Conservation (phyloP, 2,888 invertebrate genomes). For the Leucophenga montana region DNA sequence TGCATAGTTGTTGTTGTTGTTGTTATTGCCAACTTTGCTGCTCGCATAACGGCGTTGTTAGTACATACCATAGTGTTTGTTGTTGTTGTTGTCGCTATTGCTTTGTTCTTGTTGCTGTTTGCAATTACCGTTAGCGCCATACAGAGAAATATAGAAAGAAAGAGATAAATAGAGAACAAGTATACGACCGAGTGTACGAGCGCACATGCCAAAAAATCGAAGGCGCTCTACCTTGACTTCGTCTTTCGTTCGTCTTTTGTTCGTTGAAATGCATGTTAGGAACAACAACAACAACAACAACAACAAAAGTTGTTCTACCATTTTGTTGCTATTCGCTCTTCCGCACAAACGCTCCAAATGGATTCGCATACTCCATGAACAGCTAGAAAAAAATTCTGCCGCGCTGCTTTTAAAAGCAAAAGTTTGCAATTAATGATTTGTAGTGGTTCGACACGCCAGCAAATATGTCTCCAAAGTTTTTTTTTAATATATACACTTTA, state of each 20-base stretch:
- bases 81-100: constrained; percentile 39
- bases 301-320: background rate
- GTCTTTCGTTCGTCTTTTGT: constrained; percentile 5
- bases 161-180: background rate
- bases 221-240: background rate
- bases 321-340: background rate
- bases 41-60: constrained; percentile 66
- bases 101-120: constrained; percentile 39
- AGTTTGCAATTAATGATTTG: constrained; percentile 58
- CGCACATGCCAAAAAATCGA: constrained; percentile 7
- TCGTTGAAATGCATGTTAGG: constrained; percentile 46
- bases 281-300: constrained; percentile 32
- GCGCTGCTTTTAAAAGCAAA: constrained; percentile 59
- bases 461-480: constrained; percentile 24
- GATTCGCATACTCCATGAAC: too few relatives aligned
- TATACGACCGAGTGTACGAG: background rate
- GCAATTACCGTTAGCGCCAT: constrained; percentile 67
- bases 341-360: constrained; percentile 8
- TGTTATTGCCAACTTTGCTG: constrained; percentile 32
- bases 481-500: too few relatives aligned
- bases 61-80: constrained; percentile 47
- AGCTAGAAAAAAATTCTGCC: too few relatives aligned
- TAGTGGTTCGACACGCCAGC: constrained; percentile 31
- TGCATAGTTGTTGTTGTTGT: constrained; percentile 41
- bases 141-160: background rate